Evolutionary conservation across 2,113 vertebrate species (phyloP), one percentile per base, ranked within the genome.

Genomic region (Heterocephalus glaber): DNA sequence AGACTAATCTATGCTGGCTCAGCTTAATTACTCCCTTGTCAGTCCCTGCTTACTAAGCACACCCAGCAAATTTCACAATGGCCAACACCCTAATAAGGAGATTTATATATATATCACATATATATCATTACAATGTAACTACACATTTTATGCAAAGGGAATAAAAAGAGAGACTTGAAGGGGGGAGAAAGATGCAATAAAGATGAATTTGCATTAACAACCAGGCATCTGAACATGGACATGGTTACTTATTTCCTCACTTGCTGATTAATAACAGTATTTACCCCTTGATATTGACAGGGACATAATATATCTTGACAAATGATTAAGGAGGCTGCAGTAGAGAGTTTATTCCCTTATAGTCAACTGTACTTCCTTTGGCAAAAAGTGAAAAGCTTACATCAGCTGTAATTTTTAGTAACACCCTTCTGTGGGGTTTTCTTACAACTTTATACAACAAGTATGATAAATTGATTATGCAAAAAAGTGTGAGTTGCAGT

Each of bases 1-100:
- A 98, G 92, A 95, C 56, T 97, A 98, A 98, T 98, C 98, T 98
- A 87, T 98, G 98, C 98, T 98, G 95, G 85, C 98, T 98, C 98
- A 98, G 98, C 85, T 7, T 93, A 98, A 98, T 95, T 68, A 95
- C 35, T 79, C 82, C 92, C 90, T 97, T 98, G 96, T 96, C 88
- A 92, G 52, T 97, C 66, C 44, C 83, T 82, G 91, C 77, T 95
- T 90, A 74, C 76, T 97, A 97, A 98, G 92, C 2, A 49, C 66
- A 98, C 14, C 82, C 87, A 97, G 96, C 52, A 98, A 83, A 97
- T 96, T 97, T 92, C 96, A 80, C 74, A 97, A 94, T 14, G 41
- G 35, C 80, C 95, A 97, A 97, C 82, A 96, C 7, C 14, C 19
- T 94, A 92, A 96, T 95, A 97, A 97, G 77, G 61, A 52, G 96